phyloP scores from a whole-genome alignment of 2,797 vertebrate genomes.

The Gouania willdenowi region DNA sequence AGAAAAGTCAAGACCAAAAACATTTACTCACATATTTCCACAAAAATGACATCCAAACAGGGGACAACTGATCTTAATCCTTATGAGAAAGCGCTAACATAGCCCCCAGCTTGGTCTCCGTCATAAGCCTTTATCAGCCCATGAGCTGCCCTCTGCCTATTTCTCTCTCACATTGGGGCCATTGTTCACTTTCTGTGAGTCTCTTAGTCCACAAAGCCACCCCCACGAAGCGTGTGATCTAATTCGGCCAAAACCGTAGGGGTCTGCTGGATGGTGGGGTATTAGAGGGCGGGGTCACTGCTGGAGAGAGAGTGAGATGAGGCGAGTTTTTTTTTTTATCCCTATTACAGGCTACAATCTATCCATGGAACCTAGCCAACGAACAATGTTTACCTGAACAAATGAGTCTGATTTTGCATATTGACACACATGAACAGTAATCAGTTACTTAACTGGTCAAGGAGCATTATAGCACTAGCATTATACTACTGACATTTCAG shows the following conservation, averaged over 20 bases:
- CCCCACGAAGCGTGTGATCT: conserved; percentile 71
- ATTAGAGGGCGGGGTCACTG: conserved; percentile 13
- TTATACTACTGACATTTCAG: conserved; percentile 67
- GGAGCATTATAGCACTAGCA: conserved; percentile 54
- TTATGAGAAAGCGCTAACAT: conserved; percentile 51
- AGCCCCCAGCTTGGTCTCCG: conserved; percentile 63
- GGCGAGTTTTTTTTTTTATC: conserved; percentile 14
- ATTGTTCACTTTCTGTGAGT: conserved; percentile 62
- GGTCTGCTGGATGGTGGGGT: conserved; percentile 41
- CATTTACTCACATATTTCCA: neutral
- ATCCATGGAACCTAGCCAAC: conserved; percentile 1
- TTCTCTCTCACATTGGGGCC: conserved; percentile 63
- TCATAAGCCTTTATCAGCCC: conserved; percentile 64
- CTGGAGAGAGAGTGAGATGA: neutral
- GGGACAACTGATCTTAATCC: conserved; percentile 47
- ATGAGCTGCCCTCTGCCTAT: conserved; percentile 40
- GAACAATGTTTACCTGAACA: too few species aligned
- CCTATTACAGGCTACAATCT: neutral
- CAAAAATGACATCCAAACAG: conserved; percentile 15
- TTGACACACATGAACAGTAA: conserved; percentile 27
- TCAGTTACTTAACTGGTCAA: conserved; percentile 38
- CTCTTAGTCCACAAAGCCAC: conserved; percentile 63
- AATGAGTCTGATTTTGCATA: conserved; percentile 7
- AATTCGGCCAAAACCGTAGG: conserved; percentile 64
- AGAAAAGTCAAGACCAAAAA: conserved; percentile 2